Percentiles rank a stretch among this genome's conserved stretches.
These are phyloP conservation scores for Leguminivora glycinivorella DNA, from an alignment of 1,140 invertebrate species.

Conservation along the genomic window DNA sequence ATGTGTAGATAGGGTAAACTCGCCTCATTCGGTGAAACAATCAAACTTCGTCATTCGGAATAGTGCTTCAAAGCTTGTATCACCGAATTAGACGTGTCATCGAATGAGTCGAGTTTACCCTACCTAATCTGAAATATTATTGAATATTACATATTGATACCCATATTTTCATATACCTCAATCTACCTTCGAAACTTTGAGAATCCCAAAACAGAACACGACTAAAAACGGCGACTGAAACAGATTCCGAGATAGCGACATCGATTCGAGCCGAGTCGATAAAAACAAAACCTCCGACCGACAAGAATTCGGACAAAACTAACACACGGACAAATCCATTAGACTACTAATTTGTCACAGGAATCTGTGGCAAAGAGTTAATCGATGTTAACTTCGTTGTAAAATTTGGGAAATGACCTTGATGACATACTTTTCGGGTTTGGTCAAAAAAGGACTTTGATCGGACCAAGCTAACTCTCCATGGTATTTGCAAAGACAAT, in stretches of 20 bases:
- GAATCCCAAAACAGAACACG: neutral
- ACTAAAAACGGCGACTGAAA: constrained; percentile 14
- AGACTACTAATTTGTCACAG: constrained; percentile 11
- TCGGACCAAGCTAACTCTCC: too few species aligned
- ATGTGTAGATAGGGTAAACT: too few species aligned
- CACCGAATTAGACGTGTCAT: too few species aligned
- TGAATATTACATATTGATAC: too few species aligned
- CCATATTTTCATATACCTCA: neutral
- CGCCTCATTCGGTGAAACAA: too few species aligned
- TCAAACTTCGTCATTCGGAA: too few species aligned
- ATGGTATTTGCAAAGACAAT: too few species aligned
- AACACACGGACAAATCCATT: constrained; percentile 4
- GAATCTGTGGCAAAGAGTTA: constrained; percentile 7
- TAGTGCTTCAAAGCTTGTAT: too few species aligned
- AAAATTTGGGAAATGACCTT: neutral
- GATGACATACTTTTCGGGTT: constrained; percentile 7
- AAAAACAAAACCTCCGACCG: neutral
- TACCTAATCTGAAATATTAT: too few species aligned
- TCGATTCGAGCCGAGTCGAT: neutral
- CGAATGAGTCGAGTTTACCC: too few species aligned
- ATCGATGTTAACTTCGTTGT: neutral
- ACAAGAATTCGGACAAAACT: neutral
- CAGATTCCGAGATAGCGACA: constrained; percentile 16
- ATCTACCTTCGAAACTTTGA: neutral
- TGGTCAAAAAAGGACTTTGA: too few species aligned